phyloP scores from a whole-genome alignment of 2,888 invertebrate genomes.

The Noctua janthe region DNA sequence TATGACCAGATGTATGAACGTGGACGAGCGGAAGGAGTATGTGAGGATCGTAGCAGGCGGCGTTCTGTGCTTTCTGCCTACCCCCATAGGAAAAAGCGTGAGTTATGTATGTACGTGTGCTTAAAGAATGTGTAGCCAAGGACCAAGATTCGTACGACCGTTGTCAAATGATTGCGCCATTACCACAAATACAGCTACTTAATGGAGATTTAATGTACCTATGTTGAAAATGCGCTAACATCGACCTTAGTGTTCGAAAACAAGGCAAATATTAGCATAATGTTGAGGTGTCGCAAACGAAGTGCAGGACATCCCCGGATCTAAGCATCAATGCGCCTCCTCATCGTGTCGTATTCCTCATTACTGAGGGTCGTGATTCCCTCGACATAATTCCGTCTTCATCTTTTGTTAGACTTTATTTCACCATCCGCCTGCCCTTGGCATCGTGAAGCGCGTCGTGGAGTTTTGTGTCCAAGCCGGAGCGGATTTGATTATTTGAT shows the following conservation, averaged over 20 bases:
- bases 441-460: neutral
- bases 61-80: too few species aligned
- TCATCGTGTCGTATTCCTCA: neutral
- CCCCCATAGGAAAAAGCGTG: neutral
- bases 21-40: too few species aligned
- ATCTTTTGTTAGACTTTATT: neutral
- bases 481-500: neutral
- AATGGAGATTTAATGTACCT: conserved; percentile 14
- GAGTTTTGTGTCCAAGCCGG: neutral
- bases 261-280: conserved; percentile 2
- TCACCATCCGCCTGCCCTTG: neutral
- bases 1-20: too few species aligned
- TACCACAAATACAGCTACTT: conserved; percentile 1
- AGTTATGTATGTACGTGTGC: neutral
- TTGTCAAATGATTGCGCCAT: conserved; percentile 8
- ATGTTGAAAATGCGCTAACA: conserved; percentile 10
- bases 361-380: neutral
- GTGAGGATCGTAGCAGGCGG: too few species aligned
- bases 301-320: neutral
- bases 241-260: conserved; percentile 14
- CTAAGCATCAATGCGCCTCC: neutral
- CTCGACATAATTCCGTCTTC: neutral
- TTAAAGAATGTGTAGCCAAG: neutral
- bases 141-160: conserved; percentile 1
- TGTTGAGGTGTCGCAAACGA: conserved; percentile 1